Conservation (phyloP, 2,888 invertebrate species). For the Tholera decimalis region DNA sequence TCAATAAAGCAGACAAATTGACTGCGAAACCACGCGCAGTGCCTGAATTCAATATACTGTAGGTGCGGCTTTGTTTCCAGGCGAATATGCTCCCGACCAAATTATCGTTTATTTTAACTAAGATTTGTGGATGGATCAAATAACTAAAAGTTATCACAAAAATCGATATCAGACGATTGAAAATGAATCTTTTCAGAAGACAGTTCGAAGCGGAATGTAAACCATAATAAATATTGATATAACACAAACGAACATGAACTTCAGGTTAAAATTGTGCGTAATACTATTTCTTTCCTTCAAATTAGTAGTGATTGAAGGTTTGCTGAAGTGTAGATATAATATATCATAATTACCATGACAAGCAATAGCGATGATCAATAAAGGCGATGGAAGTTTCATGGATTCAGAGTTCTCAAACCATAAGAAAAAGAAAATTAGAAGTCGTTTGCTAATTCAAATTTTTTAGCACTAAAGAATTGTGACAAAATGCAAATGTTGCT, state of each 20-base stretch:
- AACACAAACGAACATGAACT: no score
- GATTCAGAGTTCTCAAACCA: neutral
- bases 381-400: neutral
- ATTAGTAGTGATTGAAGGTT: no score
- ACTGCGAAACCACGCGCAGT: constrained; percentile 82
- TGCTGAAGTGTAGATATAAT: neutral
- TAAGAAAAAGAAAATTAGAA: constrained; percentile 7
- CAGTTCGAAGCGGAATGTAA: constrained; percentile 14
- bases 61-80: constrained; percentile 83
- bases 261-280: no score
- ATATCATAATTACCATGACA: constrained; percentile 12
- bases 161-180: constrained; percentile 9
- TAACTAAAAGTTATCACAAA: constrained; percentile 10
- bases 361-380: constrained; percentile 5
- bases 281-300: no score
- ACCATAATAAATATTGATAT: constrained; percentile 22
- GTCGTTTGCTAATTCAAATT: constrained; percentile 21
- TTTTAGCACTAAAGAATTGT: constrained; percentile 52
- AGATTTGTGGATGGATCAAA: constrained; percentile 42
- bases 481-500: constrained; percentile 61
- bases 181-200: constrained; percentile 15
- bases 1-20: constrained; percentile 88
- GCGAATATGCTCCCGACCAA: constrained; percentile 76
- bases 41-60: constrained; percentile 80
- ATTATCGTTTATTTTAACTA: constrained; percentile 65